Evolutionary conservation across 2,113 vertebrate species (phyloP), one percentile per base, ranked within the genome.

Genomic region (Mola mola): DNA sequence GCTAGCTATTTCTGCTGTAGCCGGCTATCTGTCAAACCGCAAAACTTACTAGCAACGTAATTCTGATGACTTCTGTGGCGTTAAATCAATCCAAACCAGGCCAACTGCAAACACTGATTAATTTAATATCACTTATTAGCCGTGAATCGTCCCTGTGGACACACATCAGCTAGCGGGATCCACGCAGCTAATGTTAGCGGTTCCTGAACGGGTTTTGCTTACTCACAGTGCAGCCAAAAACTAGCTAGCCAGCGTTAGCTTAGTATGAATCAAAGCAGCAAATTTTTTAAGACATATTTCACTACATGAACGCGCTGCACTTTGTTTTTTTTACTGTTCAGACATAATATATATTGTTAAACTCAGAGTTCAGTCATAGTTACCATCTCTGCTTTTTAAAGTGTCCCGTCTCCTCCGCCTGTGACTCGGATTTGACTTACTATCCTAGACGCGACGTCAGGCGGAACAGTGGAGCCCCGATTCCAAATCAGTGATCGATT

Each of bases 371-470:
- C 19, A 63, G 75, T 84, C 44, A 79, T 15, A 79, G 79, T 86
- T 46, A 93, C 92, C 92, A 93, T 93, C 19, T 85, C 59, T 84
- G 48, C 66, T 24, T 22, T 3, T 12, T 8, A 49, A 62, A 36
- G 53, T 22, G 57, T 52, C 12, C n/a, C 15, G 8, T 52, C 64
- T 24, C 24, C 50, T 60, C 34, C 34, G 44, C 37, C 28, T 43
- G 21, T 36, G 70, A 75, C 73, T 73, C 3, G 29, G 1, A 5
- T 17, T 88, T 19, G 83, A 85, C 66, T 87, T 26, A 17, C 36
- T 73, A 73, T 68, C 81, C 86, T 87, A 48, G 4, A 24, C 1
- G 21, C 3, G 20, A 17, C 26, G 38, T 49, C 50, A 78, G 84
- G 63, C 4, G 41, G 68, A 72, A 1, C 1, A 86, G 25, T 17